Evolutionary conservation across 2,797 vertebrate genomes (phyloP).

Genomic region (Esox lucius): DNA sequence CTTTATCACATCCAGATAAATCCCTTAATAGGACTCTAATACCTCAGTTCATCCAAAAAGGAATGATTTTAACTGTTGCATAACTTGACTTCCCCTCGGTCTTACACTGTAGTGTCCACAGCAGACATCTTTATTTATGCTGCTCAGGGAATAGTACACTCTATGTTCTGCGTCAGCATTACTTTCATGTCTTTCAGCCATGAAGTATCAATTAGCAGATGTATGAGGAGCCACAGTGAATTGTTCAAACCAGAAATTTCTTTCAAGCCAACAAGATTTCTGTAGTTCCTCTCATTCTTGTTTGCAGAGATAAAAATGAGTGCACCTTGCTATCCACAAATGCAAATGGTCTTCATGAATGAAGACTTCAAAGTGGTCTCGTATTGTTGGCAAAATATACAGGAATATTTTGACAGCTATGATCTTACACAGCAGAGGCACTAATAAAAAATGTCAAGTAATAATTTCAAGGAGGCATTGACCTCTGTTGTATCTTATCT

Average conservation of each 20-base stretch:
- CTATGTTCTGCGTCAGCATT: background rate
- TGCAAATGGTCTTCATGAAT: background rate
- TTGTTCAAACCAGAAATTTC: constrained; percentile 5
- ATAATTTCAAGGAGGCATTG: too few species aligned
- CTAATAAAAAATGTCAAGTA: too few species aligned
- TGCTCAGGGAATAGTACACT: background rate
- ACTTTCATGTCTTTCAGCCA: background rate
- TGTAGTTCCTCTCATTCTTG: background rate
- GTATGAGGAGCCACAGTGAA: background rate
- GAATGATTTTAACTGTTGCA: background rate
- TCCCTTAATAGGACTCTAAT: background rate
- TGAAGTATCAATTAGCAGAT: constrained; percentile 1
- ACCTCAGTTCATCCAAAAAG: background rate
- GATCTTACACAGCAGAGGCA: background rate
- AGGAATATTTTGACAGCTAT: background rate
- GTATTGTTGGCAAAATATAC: background rate
- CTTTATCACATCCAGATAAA: background rate
- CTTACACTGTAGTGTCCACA: background rate
- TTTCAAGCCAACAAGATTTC: constrained; percentile 1
- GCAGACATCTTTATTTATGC: background rate
- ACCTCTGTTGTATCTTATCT: too few species aligned
- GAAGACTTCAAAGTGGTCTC: background rate
- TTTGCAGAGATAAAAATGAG: constrained; percentile 11
- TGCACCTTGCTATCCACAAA: background rate
- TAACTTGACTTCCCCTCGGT: background rate